Conservation (phyloP, 2,888 invertebrate species). For the Fragum sueziense region DNA sequence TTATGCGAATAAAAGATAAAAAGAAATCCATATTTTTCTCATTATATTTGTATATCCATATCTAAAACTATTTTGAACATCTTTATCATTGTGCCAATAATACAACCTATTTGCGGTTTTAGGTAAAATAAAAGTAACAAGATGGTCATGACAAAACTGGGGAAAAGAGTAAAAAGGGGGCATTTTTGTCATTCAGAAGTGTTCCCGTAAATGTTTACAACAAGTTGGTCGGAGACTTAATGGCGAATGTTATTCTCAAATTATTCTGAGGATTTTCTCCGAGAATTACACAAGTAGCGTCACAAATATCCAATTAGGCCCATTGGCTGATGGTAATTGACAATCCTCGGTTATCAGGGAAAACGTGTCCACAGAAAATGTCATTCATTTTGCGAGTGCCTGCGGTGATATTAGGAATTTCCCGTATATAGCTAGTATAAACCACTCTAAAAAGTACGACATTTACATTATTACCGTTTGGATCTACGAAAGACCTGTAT, state of each 20-base stretch:
- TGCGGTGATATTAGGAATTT: too few species aligned
- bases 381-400: too few species aligned
- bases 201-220: background rate
- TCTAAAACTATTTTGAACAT: background rate
- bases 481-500: too few species aligned
- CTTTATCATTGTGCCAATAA: background rate
- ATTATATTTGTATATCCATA: background rate
- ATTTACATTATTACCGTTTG: too few species aligned
- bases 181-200: too few species aligned
- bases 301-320: conserved; percentile 7
- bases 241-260: background rate
- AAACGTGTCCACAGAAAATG: too few species aligned
- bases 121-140: background rate
- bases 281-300: background rate
- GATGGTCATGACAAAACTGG: background rate
- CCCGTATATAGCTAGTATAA: too few species aligned
- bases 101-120: background rate
- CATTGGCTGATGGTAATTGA: conserved; percentile 8
- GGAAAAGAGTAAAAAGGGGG: background rate
- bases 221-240: background rate
- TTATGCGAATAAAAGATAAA: too few species aligned
- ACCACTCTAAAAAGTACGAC: too few species aligned
- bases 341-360: background rate
- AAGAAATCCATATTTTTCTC: too few species aligned
- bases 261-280: background rate